These are phyloP conservation scores for Solea senegalensis DNA, from an alignment of 2,113 vertebrate genomes.

Conservation along the genomic window DNA sequence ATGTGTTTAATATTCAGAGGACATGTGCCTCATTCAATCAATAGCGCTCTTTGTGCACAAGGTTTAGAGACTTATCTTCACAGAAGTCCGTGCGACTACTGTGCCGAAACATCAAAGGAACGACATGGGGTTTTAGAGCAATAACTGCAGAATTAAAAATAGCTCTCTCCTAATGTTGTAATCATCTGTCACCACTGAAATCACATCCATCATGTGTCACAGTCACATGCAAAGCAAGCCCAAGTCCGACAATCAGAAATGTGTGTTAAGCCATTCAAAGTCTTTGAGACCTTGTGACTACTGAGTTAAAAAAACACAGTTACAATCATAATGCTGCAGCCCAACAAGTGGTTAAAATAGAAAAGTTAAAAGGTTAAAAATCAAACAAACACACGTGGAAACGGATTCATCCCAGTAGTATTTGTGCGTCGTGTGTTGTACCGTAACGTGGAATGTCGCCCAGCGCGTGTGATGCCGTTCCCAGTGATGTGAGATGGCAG, in stretches of 20 bases:
- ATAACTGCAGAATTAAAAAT: slow-evolving; percentile 47
- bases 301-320: slow-evolving; percentile 49
- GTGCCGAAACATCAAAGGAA: slow-evolving; percentile 49
- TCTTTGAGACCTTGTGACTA: slow-evolving; percentile 69
- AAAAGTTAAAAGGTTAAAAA: not conserved
- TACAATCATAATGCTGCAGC: not conserved
- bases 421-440: slow-evolving; percentile 55
- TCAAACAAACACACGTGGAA: not conserved
- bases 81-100: slow-evolving; percentile 23
- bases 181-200: slow-evolving; percentile 17
- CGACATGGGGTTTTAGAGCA: slow-evolving; percentile 49
- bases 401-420: not conserved
- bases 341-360: not conserved
- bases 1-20: slow-evolving; percentile 14
- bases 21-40: slow-evolving; percentile 36
- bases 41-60: slow-evolving; percentile 41
- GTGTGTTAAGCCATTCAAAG: slow-evolving; percentile 74
- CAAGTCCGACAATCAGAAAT: slow-evolving; percentile 25
- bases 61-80: slow-evolving; percentile 29
- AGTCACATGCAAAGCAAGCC: slow-evolving; percentile 13
- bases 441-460: slow-evolving; percentile 91
- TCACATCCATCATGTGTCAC: slow-evolving; percentile 27
- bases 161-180: slow-evolving; percentile 32
- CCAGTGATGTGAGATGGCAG: slow-evolving; percentile 87
- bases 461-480: slow-evolving; percentile 85